These are phyloP conservation scores for rat (Rattus norvegicus) DNA, from an alignment of 2,113 vertebrate species.

Conservation along the genomic window GRCr8 NC_086026.1:42791001-42791500, in stretches of 20 bases:
- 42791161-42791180: neutral
- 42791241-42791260: slow-evolving; percentile 92
- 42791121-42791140: neutral
- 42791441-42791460: neutral
- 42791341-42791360: slow-evolving; percentile 97
- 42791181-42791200: slow-evolving; percentile 86
- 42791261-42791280: slow-evolving; percentile 95
- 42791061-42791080: too few relatives aligned
- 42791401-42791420: slow-evolving; percentile 99
- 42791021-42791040: too few relatives aligned
- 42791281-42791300: slow-evolving; percentile 98
- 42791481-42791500: neutral
- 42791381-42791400: slow-evolving; percentile 96
- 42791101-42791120: neutral
- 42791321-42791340: slow-evolving; percentile 96
- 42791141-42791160: neutral
- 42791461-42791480: neutral
- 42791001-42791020: too few relatives aligned
- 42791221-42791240: slow-evolving; percentile 99
- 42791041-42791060: too few relatives aligned
- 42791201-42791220: slow-evolving; percentile 99
- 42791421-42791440: slow-evolving; percentile 80
- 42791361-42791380: slow-evolving; percentile 99
- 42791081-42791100: too few relatives aligned
- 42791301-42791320: slow-evolving; percentile 99